phyloP scores from a whole-genome alignment of 2,113 vertebrate species.

The Sebastes schlegelii region DNA sequence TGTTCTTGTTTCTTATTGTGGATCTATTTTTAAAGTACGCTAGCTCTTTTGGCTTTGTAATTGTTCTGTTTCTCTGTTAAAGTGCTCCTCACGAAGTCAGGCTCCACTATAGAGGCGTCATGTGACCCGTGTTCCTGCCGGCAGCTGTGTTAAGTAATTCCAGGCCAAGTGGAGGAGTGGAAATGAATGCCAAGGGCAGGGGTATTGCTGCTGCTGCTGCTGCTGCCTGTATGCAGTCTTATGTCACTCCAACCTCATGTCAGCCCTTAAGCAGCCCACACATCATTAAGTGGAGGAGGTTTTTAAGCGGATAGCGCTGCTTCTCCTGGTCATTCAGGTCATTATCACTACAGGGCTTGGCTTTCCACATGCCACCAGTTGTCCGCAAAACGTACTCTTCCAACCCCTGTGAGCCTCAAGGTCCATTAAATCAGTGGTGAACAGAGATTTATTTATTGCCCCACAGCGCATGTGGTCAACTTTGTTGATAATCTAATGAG shows the following conservation, averaged over 20 bases:
- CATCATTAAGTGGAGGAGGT: conserved; percentile 49
- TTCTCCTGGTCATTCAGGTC: conserved; percentile 37
- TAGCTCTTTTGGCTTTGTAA: no score
- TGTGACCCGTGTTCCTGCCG: conserved; percentile 27
- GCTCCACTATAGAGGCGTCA: conserved; percentile 21
- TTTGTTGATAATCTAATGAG: conserved; percentile 63
- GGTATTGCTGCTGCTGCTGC: not conserved
- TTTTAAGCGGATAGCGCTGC: conserved; percentile 31
- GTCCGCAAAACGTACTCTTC: conserved; percentile 7
- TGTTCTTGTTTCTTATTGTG: no score
- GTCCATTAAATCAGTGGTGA: conserved; percentile 44
- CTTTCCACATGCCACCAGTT: conserved; percentile 7
- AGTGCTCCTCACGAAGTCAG: conserved; percentile 10
- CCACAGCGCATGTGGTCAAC: conserved; percentile 44
- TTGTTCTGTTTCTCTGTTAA: no score
- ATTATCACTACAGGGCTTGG: conserved; percentile 38
- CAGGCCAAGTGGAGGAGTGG: conserved; percentile 23
- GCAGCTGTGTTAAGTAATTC: conserved; percentile 35
- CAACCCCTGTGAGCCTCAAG: conserved; percentile 22
- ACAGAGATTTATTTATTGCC: conserved; percentile 40
- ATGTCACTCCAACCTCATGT: conserved; percentile 44
- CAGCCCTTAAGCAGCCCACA: conserved; percentile 46
- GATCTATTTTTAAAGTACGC: no score
- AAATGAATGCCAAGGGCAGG: conserved; percentile 35
- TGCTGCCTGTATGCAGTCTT: conserved; percentile 22